phyloP scores from a whole-genome alignment of 2,888 invertebrate genomes.

The Campoplex nolae region DNA sequence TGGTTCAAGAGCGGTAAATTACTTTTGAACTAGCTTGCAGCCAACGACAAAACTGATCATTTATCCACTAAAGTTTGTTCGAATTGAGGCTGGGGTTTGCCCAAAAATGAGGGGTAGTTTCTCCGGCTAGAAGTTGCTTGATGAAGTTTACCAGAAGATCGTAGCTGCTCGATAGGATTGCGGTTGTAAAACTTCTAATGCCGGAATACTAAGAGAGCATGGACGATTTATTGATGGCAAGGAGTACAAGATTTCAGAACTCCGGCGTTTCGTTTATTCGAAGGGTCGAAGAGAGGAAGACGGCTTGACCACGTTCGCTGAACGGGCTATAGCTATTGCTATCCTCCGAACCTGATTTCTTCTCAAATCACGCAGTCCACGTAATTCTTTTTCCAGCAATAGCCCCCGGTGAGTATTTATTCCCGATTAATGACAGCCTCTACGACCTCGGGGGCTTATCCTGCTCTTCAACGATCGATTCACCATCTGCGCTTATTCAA shows the following conservation, averaged over 20 bases:
- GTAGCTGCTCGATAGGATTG: background rate
- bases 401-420: slow-evolving; percentile 48
- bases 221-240: slow-evolving; percentile 30
- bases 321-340: background rate
- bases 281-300: slow-evolving; percentile 41
- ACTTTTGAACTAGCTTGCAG: background rate
- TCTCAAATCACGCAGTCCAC: slow-evolving; percentile 46
- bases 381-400: slow-evolving; percentile 37
- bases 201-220: background rate
- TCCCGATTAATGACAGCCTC: slow-evolving; percentile 50
- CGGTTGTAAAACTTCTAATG: background rate
- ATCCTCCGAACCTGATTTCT: slow-evolving; percentile 23
- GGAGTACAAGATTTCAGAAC: slow-evolving; percentile 31
- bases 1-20: background rate
- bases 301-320: background rate
- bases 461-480: background rate
- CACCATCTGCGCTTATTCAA: background rate
- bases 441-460: background rate
- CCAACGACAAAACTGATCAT: background rate
- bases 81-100: background rate
- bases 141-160: background rate
- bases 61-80: background rate
- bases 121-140: background rate
- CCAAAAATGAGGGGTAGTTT: background rate
- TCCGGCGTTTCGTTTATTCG: slow-evolving; percentile 25